Conservation (phyloP, 2,888 invertebrate genomes). For the Calliscelio sp. region DNA sequence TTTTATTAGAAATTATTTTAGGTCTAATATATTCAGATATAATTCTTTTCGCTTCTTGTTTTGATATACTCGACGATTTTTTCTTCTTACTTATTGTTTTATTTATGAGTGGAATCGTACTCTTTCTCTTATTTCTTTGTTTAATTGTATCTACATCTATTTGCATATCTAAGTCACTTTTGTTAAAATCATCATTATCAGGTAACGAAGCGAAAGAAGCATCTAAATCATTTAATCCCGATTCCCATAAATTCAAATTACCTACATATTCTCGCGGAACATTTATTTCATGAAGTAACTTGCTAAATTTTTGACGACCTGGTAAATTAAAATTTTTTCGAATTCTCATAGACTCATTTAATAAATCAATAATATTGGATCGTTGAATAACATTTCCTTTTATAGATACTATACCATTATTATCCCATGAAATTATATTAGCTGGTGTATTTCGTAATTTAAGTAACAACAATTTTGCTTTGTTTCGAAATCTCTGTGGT, state of each 20-base stretch:
- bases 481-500: constrained; percentile 19
- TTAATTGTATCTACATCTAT: neutral
- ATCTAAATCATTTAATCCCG: neutral
- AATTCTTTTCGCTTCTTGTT: too few species aligned
- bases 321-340: constrained; percentile 5
- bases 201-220: neutral
- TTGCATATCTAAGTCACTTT: neutral
- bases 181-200: neutral
- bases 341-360: constrained; percentile 41
- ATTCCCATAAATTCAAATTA: constrained; percentile 15
- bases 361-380: constrained; percentile 48
- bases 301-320: constrained; percentile 33
- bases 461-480: neutral
- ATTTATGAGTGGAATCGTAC: too few species aligned
- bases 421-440: constrained; percentile 36
- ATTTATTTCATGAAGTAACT: constrained; percentile 10
- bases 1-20: too few species aligned
- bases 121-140: neutral
- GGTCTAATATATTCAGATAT: too few species aligned
- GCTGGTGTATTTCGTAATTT: constrained; percentile 6
- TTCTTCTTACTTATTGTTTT: too few species aligned
- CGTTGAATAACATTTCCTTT: constrained; percentile 4
- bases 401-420: constrained; percentile 37
- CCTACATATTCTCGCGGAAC: constrained; percentile 24
- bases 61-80: too few species aligned